phyloP scores from a whole-genome alignment of 1,140 invertebrate species.

The Heliothis subflexa region DNA sequence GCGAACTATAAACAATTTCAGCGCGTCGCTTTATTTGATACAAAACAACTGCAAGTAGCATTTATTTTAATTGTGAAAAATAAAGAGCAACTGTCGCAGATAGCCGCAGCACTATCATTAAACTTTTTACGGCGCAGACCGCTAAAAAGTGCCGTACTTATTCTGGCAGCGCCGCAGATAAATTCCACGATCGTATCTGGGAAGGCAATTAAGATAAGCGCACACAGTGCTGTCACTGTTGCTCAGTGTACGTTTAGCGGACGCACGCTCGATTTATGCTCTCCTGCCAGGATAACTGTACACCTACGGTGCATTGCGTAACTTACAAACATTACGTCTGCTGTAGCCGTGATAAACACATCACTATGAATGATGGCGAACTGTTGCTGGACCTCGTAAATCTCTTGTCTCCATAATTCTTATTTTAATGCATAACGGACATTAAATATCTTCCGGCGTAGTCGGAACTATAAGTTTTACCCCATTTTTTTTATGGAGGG shows the following conservation, averaged over 20 bases:
- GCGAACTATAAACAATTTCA: slow-evolving; percentile 1
- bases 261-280: slow-evolving; percentile 71
- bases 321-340: slow-evolving; percentile 42
- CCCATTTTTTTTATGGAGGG: slow-evolving; percentile 17
- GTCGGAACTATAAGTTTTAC: slow-evolving; percentile 7
- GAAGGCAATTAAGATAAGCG: slow-evolving; percentile 81
- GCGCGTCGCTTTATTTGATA: slow-evolving; percentile 11
- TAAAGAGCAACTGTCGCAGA: slow-evolving; percentile 46
- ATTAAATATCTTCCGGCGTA: slow-evolving; percentile 8
- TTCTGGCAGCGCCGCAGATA: slow-evolving; percentile 65
- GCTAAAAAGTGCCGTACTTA: slow-evolving; percentile 64
- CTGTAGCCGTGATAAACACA: slow-evolving; percentile 50
- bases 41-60: slow-evolving; percentile 43
- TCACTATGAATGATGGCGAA: slow-evolving; percentile 38
- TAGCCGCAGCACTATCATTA: slow-evolving; percentile 59
- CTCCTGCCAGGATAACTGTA: slow-evolving; percentile 54
- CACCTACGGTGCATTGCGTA: slow-evolving; percentile 55
- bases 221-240: slow-evolving; percentile 73
- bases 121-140: slow-evolving; percentile 61
- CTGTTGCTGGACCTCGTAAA: slow-evolving; percentile 35
- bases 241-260: slow-evolving; percentile 69
- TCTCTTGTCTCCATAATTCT: slow-evolving; percentile 18
- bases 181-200: slow-evolving; percentile 77
- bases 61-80: slow-evolving; percentile 49
- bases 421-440: slow-evolving; percentile 28